Conservation (phyloP, 1,140 invertebrate genomes). For the Heterodera schachtii region DNA sequence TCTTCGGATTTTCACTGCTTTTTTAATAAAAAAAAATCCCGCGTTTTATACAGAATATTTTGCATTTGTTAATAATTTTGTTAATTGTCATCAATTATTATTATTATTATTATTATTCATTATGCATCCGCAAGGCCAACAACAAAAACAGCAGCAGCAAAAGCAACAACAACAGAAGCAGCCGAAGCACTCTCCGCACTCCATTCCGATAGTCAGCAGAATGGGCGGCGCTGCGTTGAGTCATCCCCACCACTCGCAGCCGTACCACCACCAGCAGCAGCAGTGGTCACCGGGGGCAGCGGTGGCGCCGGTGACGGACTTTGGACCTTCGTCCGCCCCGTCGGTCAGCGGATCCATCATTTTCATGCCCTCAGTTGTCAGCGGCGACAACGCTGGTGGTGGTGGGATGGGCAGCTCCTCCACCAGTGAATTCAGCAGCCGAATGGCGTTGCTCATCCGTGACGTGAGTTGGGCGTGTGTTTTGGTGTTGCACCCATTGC, state of each 20-base stretch:
- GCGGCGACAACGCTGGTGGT: neutral
- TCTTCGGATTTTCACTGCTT: too few relatives aligned
- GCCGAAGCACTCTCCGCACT: neutral
- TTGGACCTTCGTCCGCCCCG: neutral
- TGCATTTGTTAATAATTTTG: too few relatives aligned
- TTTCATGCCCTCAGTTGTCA: constrained; percentile 7
- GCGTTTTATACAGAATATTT: too few relatives aligned
- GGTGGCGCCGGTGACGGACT: neutral
- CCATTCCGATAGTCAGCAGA: neutral
- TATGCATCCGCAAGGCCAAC: too few relatives aligned
- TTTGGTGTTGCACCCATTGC: neutral
- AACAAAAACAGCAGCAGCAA: too few relatives aligned
- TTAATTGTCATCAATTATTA: too few relatives aligned
- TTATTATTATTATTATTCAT: too few relatives aligned
- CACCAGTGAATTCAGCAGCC: neutral
- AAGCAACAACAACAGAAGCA: neutral
- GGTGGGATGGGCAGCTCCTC: neutral
- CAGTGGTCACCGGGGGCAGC: neutral
- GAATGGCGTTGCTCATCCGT: constrained; percentile 9
- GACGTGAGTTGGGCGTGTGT: neutral
- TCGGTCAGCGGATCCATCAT: neutral
- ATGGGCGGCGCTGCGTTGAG: neutral
- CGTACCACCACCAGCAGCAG: neutral
- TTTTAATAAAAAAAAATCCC: too few relatives aligned
- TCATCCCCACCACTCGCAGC: too few relatives aligned